These are phyloP conservation scores for Psittacula derbiana DNA, from an alignment of 2,797 vertebrate species.

Conservation along the genomic window DNA sequence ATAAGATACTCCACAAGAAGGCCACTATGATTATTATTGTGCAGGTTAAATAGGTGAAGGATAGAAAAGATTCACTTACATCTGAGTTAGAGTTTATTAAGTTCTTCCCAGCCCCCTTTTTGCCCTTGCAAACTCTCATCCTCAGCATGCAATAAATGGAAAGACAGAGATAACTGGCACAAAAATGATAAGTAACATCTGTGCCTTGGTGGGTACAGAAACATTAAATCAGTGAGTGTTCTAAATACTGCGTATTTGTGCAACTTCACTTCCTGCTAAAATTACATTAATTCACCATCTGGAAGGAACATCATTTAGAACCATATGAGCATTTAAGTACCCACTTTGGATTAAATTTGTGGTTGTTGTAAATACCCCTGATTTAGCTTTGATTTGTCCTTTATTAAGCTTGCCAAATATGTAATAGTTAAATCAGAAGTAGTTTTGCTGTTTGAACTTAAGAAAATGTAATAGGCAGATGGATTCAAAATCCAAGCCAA, in stretches of 20 bases:
- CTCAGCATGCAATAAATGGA: slow-evolving; percentile 62
- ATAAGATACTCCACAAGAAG: not conserved
- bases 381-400: slow-evolving; percentile 81
- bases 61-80: not conserved
- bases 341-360: slow-evolving; percentile 82
- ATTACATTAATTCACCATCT: slow-evolving; percentile 84
- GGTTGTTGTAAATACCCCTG: slow-evolving; percentile 80
- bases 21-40: fast-evolving
- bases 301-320: slow-evolving; percentile 79
- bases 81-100: slow-evolving; percentile 25
- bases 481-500: slow-evolving; percentile 37
- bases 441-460: slow-evolving; percentile 65
- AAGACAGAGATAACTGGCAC: slow-evolving; percentile 72
- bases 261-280: slow-evolving; percentile 81
- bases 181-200: slow-evolving; percentile 77
- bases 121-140: slow-evolving; percentile 57
- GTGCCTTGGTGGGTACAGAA: slow-evolving; percentile 70
- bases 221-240: slow-evolving; percentile 75
- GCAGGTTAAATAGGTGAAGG: not conserved
- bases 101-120: not conserved
- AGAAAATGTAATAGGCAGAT: slow-evolving; percentile 57
- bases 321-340: slow-evolving; percentile 79
- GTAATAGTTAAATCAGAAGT: slow-evolving; percentile 77
- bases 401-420: slow-evolving; percentile 75
- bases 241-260: slow-evolving; percentile 77